Evolutionary conservation across 2,888 invertebrate genomes (phyloP).

Genomic region (Acrobasis repandana): DNA sequence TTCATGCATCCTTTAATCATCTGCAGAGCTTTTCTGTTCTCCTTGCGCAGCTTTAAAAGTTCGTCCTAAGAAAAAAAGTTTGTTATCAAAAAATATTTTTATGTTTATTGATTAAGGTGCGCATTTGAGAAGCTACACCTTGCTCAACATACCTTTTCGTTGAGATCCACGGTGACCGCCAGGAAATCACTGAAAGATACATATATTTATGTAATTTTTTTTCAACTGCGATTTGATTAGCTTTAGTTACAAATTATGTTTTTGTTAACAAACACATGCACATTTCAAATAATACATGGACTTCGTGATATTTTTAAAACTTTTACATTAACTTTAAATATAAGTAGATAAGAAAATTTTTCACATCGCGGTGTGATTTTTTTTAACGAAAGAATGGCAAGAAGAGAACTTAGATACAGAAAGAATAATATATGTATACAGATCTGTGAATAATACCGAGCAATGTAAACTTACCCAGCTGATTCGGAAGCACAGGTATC

Average conservation of each 20-base stretch:
- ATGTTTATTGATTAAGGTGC: too few relatives aligned
- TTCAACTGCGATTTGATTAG: too few relatives aligned
- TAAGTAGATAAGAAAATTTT: too few relatives aligned
- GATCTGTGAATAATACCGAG: too few relatives aligned
- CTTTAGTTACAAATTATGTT: too few relatives aligned
- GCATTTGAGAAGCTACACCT: neutral
- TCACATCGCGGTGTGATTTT: too few relatives aligned
- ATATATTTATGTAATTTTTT: neutral
- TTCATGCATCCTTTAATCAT: slow-evolving; percentile 83
- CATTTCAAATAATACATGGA: too few relatives aligned
- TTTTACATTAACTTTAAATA: too few relatives aligned
- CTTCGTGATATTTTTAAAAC: too few relatives aligned
- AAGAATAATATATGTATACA: slow-evolving; percentile 10
- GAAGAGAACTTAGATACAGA: neutral
- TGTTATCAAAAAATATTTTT: neutral
- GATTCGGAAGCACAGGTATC: slow-evolving; percentile 70
- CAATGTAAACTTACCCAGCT: slow-evolving; percentile 56
- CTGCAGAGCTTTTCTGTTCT: slow-evolving; percentile 81
- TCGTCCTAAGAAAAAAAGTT: slow-evolving; percentile 56
- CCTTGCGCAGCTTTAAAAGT: slow-evolving; percentile 72
- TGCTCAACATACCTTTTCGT: slow-evolving; percentile 56
- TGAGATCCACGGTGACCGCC: slow-evolving; percentile 62
- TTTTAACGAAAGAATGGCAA: too few relatives aligned
- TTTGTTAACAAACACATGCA: too few relatives aligned
- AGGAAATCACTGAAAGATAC: slow-evolving; percentile 62